Evolutionary conservation across 2,113 vertebrate genomes (phyloP).

Genomic region (Rhinichthys klamathensis): DNA sequence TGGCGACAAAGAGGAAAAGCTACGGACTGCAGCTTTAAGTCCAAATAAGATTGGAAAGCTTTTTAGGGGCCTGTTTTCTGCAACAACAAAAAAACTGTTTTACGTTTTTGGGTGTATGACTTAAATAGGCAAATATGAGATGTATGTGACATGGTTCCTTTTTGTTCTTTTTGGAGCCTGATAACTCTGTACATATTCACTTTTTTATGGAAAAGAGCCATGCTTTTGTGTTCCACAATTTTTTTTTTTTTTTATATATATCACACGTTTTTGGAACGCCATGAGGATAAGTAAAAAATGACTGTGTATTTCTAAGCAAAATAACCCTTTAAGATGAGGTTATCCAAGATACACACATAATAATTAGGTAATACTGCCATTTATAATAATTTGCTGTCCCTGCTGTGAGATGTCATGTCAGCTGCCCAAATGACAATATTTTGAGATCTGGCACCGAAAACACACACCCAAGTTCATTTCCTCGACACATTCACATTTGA

Average conservation of each 20-base stretch:
- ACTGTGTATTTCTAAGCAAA: neutral
- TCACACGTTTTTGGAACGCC: neutral
- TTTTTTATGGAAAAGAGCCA: neutral
- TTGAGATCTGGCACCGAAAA: conserved; percentile 5
- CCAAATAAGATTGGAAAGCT: neutral
- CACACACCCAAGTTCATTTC: conserved; percentile 30
- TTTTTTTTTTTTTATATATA: no score
- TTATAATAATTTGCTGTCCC: neutral
- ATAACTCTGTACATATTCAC: neutral
- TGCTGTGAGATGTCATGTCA: conserved; percentile 23
- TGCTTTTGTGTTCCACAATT: neutral
- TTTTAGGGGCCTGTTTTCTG: no score
- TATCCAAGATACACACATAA: neutral
- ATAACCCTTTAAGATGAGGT: neutral
- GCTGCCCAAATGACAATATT: conserved; percentile 20
- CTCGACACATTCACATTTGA: conserved; percentile 14
- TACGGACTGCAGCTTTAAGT: no score
- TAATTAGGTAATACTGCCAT: neutral
- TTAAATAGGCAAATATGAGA: no score
- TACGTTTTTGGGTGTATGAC: no score
- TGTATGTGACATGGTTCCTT: neutral
- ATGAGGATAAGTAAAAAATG: neutral
- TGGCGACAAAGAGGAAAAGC: no score
- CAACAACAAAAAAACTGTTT: no score
- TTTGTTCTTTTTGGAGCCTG: neutral